Conservation (phyloP, 2,797 vertebrate species). For the Zalophus californianus region DNA sequence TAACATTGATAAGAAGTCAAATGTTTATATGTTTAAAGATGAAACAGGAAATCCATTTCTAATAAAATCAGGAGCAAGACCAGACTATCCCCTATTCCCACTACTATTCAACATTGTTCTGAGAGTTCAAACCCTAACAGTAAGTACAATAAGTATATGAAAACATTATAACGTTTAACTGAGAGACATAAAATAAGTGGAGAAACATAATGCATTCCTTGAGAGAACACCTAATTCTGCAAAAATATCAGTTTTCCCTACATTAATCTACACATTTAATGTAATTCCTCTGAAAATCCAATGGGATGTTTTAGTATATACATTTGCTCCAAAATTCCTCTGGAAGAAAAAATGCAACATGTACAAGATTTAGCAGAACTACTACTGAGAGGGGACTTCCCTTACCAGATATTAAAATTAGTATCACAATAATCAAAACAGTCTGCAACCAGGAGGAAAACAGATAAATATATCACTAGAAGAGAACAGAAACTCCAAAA, state of each 20-base stretch:
- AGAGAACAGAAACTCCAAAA: background rate
- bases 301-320: background rate
- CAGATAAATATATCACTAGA: background rate
- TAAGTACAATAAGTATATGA: background rate
- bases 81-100: background rate
- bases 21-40: background rate
- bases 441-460: background rate
- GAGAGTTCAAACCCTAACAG: background rate
- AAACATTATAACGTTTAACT: constrained; percentile 18
- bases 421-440: background rate
- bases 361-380: background rate
- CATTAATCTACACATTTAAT: background rate
- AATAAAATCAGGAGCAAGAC: constrained; percentile 7
- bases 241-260: background rate
- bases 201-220: background rate
- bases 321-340: background rate
- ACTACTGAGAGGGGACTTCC: background rate
- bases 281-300: background rate
- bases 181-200: background rate
- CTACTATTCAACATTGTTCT: background rate
- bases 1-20: background rate
- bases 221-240: background rate
- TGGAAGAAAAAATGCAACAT: background rate
- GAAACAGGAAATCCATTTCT: background rate
- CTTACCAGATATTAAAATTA: background rate